phyloP scores from a whole-genome alignment of 2,888 invertebrate genomes.

The Cephonodes hylas region DNA sequence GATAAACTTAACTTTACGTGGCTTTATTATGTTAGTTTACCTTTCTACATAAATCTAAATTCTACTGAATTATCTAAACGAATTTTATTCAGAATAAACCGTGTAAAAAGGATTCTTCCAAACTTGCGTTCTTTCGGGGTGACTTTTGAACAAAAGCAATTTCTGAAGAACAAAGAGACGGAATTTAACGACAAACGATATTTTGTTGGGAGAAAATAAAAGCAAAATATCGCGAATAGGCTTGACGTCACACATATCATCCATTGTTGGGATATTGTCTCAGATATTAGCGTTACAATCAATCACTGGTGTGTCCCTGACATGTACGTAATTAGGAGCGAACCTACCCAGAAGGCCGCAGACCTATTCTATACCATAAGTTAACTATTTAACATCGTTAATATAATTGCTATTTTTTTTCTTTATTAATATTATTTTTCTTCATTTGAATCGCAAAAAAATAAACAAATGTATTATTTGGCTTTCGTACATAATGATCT shows the following conservation, averaged over 20 bases:
- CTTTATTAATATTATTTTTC: too few relatives aligned
- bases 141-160: conserved; percentile 31
- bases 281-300: conserved; percentile 75
- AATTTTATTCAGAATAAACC: conserved; percentile 17
- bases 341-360: conserved; percentile 40
- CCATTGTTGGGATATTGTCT: conserved; percentile 64
- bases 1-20: not conserved
- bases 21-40: not conserved
- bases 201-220: conserved; percentile 32
- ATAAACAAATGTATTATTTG: too few relatives aligned
- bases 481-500: too few relatives aligned
- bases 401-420: too few relatives aligned
- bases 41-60: not conserved
- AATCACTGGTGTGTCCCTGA: conserved; percentile 74
- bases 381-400: not conserved
- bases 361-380: conserved; percentile 37
- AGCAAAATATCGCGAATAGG: conserved; percentile 45
- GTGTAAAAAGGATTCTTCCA: conserved; percentile 21
- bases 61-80: not conserved
- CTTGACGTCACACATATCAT: conserved; percentile 56
- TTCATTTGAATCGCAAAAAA: too few relatives aligned
- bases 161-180: conserved; percentile 33
- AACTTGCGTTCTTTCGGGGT: conserved; percentile 21
- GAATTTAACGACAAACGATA: conserved; percentile 26
- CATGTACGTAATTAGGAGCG: conserved; percentile 72